Evolutionary conservation across 2,888 invertebrate genomes (phyloP).

Genomic region (Ischnura elegans): DNA sequence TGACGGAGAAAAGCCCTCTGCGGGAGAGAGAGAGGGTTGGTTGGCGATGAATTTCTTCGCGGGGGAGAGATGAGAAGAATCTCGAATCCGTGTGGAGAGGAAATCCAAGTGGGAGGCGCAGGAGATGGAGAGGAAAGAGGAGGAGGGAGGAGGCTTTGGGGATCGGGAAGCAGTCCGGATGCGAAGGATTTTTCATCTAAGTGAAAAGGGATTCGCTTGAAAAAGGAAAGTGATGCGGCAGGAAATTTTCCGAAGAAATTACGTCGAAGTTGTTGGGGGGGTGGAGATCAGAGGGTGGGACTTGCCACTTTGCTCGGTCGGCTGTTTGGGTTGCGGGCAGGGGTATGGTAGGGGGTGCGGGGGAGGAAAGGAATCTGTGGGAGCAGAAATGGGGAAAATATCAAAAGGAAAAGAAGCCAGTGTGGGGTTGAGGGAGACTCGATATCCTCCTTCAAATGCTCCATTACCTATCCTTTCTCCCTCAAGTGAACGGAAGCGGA

Average conservation of each 20-base stretch:
- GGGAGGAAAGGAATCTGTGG: background rate
- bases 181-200: constrained; percentile 4
- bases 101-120: background rate
- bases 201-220: constrained; percentile 24
- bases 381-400: too few relatives aligned
- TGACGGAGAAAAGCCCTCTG: background rate
- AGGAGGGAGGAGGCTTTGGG: background rate
- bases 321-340: too few relatives aligned
- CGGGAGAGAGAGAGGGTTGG: background rate
- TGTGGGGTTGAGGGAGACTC: background rate
- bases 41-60: background rate
- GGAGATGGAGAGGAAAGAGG: background rate
- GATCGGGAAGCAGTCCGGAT: background rate
- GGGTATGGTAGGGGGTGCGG: background rate
- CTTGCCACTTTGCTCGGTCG: background rate
- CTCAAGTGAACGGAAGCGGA: too few relatives aligned
- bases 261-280: background rate
- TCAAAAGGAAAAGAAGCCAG: background rate
- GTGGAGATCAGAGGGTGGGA: background rate
- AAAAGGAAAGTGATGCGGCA: constrained; percentile 26
- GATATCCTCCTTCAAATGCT: background rate
- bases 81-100: background rate
- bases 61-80: background rate
- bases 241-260: constrained; percentile 23
- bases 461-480: background rate